phyloP scores from a whole-genome alignment of 2,888 invertebrate genomes.

The Dioctria linearis region DNA sequence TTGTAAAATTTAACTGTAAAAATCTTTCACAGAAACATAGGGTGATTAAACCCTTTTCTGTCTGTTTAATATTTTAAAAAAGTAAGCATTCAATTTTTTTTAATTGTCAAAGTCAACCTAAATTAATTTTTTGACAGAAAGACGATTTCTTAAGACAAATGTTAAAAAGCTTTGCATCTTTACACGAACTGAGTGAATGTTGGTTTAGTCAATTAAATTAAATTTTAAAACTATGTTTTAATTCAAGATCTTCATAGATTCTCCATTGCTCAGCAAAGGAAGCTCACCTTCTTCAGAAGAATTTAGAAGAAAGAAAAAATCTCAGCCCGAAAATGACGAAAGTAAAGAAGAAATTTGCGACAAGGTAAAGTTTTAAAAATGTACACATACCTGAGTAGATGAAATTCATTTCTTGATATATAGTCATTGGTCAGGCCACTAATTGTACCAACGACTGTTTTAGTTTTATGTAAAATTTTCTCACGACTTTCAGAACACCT shows the following conservation, averaged over 20 bases:
- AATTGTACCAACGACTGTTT: too few relatives aligned
- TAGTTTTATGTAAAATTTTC: too few relatives aligned
- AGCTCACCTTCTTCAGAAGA: not conserved
- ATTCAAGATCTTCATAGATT: constrained; percentile 3
- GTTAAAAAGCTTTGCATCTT: constrained; percentile 12
- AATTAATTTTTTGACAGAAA: not conserved
- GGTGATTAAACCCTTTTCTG: too few relatives aligned
- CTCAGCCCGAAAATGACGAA: too few relatives aligned
- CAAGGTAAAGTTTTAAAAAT: not conserved
- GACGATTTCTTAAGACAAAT: not conserved
- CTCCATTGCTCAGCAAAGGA: constrained; percentile 20
- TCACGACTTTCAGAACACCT: too few relatives aligned
- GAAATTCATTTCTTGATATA: too few relatives aligned
- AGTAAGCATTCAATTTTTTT: constrained; percentile 1
- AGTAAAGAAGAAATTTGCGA: not conserved
- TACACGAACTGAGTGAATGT: constrained; percentile 22
- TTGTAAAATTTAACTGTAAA: too few relatives aligned
- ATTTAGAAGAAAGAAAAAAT: not conserved
- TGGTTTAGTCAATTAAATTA: constrained; percentile 3
- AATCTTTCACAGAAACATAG: too few relatives aligned
- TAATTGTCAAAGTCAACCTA: not conserved
- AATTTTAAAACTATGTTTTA: not conserved
- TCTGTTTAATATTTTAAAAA: not conserved
- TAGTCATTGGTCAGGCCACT: too few relatives aligned
- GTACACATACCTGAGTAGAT: too few relatives aligned